Evolutionary conservation across 1,140 invertebrate genomes (phyloP).

Genomic region (Cherax quadricarinatus): DNA sequence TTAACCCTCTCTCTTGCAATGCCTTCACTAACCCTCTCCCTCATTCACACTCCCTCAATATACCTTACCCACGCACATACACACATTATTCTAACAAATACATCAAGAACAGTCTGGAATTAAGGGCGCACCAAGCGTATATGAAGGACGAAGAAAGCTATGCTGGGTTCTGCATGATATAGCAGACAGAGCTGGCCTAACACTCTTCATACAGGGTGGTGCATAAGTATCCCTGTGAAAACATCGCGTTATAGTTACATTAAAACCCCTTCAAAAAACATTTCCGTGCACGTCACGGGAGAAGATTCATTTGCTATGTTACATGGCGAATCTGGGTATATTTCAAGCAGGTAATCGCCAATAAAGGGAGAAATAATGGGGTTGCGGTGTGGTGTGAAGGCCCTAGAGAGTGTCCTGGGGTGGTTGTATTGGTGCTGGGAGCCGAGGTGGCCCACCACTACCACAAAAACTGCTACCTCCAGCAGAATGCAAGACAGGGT

Average conservation of each 20-base stretch:
- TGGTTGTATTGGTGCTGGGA: constrained; percentile 61
- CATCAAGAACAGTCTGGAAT: not conserved
- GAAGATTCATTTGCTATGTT: too few relatives aligned
- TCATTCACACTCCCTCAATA: not conserved
- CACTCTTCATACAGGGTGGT: constrained; percentile 63
- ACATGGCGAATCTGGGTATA: too few relatives aligned
- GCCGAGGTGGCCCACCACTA: constrained; percentile 55
- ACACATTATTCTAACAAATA: not conserved
- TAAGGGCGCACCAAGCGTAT: not conserved
- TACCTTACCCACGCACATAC: not conserved
- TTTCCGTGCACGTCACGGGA: too few relatives aligned
- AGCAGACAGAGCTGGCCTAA: constrained; percentile 66
- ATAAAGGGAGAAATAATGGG: constrained; percentile 26
- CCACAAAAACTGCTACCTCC: constrained; percentile 70
- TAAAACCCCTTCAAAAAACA: not conserved
- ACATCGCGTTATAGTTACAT: not conserved
- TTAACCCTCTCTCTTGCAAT: constrained; percentile 27
- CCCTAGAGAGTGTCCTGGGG: constrained; percentile 38
- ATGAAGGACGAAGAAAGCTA: not conserved
- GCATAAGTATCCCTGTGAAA: constrained; percentile 39
- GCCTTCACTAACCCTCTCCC: not conserved
- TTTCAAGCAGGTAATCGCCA: too few relatives aligned
- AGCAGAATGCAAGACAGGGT: constrained; percentile 64
- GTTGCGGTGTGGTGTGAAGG: constrained; percentile 1
- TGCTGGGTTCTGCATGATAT: constrained; percentile 57